Percentiles rank a stretch among this genome's conserved stretches.
These are phyloP conservation scores for Melanaphis sacchari DNA, from an alignment of 1,140 invertebrate species.

Conservation along the genomic window DNA sequence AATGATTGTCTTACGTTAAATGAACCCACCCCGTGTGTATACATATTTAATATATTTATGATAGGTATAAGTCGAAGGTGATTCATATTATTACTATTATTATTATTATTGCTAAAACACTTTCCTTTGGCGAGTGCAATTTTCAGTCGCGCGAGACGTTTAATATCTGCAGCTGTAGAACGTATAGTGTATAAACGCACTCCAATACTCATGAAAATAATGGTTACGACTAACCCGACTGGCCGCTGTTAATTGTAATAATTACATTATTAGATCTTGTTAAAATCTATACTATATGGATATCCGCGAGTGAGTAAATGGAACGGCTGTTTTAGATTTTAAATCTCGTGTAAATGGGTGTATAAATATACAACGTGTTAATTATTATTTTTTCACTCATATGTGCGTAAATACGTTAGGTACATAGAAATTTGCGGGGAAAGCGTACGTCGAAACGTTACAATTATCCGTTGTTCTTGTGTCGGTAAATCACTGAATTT, in stretches of 20 bases:
- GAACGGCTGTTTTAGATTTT: background rate
- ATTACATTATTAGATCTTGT: conserved; percentile 37
- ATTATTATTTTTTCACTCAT: background rate
- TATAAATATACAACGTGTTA: background rate
- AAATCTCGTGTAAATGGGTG: conserved; percentile 26
- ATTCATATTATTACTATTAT: no score
- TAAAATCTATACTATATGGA: background rate
- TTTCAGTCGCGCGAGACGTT: background rate
- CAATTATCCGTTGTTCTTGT: no score
- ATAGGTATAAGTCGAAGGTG: no score
- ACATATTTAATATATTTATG: no score
- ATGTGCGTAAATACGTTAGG: background rate
- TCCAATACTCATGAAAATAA: background rate
- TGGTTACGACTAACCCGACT: background rate
- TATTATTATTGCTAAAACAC: conserved; percentile 5
- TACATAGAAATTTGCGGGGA: background rate
- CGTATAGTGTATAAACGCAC: background rate
- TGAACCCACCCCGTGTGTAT: no score
- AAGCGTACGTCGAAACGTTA: background rate
- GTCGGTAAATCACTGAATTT: background rate
- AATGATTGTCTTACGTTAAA: no score
- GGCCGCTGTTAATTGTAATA: background rate
- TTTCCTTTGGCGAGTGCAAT: background rate
- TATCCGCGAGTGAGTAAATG: background rate
- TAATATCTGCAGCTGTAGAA: background rate